A percentile compares a stretch with the other conserved stretches of the same genome.
phyloP scores from a whole-genome alignment of 2,888 invertebrate genomes.

The Octodonta nipae region DNA sequence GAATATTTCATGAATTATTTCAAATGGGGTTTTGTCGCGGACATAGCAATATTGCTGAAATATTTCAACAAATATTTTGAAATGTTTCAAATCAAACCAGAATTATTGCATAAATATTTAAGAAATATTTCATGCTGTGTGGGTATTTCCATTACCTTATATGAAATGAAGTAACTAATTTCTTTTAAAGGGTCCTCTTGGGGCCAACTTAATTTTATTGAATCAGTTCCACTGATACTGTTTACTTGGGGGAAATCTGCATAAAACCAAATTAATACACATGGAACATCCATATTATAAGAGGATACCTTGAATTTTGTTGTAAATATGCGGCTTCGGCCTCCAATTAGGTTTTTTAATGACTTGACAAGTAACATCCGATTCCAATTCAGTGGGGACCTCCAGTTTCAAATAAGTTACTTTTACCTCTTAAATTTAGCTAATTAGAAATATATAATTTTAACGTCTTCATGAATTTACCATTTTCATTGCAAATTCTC shows the following conservation, averaged over 20 bases:
- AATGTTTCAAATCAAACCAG: too few species aligned
- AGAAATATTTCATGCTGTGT: too few species aligned
- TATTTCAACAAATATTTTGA: too few species aligned
- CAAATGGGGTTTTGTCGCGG: too few species aligned
- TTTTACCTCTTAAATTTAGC: conserved; percentile 23
- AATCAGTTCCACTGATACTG: conserved; percentile 15
- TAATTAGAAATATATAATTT: conserved; percentile 5
- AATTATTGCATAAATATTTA: too few species aligned
- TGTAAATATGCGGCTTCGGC: conserved; percentile 19
- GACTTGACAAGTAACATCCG: conserved; percentile 22
- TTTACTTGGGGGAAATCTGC: conserved; percentile 22
- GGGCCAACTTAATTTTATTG: conserved; percentile 22
- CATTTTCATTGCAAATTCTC: conserved; percentile 28
- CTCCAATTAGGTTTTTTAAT: conserved; percentile 23
- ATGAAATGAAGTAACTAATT: conserved; percentile 23
- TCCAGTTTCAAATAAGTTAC: conserved; percentile 20
- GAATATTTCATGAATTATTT: too few species aligned
- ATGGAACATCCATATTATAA: conserved; percentile 1
- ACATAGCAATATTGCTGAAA: too few species aligned
- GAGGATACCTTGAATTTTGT: conserved; percentile 21
- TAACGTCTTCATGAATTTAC: conserved; percentile 14
- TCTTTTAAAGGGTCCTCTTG: conserved; percentile 20
- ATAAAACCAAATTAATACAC: conserved; percentile 10
- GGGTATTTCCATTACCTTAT: conserved; percentile 22
- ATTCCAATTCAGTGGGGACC: conserved; percentile 13